Evolutionary conservation across 2,113 vertebrate species (phyloP).

Genomic region (Hyperoodon ampullatus): DNA sequence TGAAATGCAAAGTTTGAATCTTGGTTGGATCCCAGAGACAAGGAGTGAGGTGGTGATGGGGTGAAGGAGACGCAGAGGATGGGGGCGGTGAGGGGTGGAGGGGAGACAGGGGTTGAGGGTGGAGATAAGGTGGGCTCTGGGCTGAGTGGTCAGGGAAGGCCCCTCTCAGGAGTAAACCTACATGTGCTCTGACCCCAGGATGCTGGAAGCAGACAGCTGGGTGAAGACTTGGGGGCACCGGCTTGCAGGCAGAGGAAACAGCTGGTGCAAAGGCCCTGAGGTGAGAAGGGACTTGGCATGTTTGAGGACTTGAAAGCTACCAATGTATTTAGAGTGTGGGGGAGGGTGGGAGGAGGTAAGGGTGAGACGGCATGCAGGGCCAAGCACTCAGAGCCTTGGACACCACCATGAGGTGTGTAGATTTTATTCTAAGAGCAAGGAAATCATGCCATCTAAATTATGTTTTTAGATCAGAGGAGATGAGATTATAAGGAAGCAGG

Average conservation of each 20-base stretch:
- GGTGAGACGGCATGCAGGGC: background rate
- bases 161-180: background rate
- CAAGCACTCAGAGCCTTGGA: background rate
- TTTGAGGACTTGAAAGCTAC: background rate
- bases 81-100: too few species aligned
- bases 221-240: background rate
- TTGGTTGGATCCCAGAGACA: background rate
- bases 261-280: background rate
- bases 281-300: background rate
- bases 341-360: too few species aligned
- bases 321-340: background rate
- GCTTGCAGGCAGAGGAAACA: background rate
- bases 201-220: background rate
- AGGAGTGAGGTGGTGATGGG: background rate
- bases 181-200: background rate
- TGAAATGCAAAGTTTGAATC: background rate
- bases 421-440: background rate
- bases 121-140: background rate
- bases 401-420: background rate
- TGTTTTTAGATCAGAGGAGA: background rate
- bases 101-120: background rate
- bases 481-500: background rate
- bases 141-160: background rate
- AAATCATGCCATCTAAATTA: background rate
- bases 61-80: background rate